Conservation (phyloP, 2,797 vertebrate species). For the Rhinichthys osculus region DNA sequence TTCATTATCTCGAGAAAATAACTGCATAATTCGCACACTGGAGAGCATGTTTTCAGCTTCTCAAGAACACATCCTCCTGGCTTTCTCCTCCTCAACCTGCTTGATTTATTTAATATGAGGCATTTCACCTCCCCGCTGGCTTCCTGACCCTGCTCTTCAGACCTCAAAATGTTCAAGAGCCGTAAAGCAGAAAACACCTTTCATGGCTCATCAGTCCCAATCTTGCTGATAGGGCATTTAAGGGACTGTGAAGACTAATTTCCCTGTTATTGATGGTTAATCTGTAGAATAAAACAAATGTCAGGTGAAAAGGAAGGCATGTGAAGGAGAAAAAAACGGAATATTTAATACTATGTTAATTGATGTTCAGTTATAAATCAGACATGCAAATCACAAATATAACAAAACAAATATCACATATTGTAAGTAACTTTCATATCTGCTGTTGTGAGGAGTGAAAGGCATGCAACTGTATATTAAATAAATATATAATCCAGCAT, state of each 20-base stretch:
- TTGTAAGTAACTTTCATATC: neutral
- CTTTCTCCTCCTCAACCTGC: constrained; percentile 1
- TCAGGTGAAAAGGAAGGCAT: neutral
- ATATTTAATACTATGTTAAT: neutral
- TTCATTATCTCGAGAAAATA: neutral
- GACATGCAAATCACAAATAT: neutral
- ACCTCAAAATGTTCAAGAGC: neutral
- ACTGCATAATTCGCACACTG: neutral
- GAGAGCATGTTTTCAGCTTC: neutral
- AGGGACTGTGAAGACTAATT: neutral
- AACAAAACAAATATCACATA: neutral
- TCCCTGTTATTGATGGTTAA: neutral
- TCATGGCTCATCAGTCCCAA: constrained; percentile 16
- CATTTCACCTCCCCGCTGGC: neutral
- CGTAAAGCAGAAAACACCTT: constrained; percentile 24
- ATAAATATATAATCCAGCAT: constrained; percentile 23
- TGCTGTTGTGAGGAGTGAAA: neutral
- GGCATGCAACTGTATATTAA: neutral
- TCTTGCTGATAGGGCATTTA: constrained; percentile 16
- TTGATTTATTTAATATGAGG: constrained; percentile 32
- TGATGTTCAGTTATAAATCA: neutral
- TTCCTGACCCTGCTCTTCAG: constrained; percentile 21
- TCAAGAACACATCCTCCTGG: neutral
- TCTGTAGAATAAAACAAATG: neutral
- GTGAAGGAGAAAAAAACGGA: neutral